Base-by-base conservation (phyloP, 2,888 invertebrate species). In the Cephus rjabovi region DNA sequence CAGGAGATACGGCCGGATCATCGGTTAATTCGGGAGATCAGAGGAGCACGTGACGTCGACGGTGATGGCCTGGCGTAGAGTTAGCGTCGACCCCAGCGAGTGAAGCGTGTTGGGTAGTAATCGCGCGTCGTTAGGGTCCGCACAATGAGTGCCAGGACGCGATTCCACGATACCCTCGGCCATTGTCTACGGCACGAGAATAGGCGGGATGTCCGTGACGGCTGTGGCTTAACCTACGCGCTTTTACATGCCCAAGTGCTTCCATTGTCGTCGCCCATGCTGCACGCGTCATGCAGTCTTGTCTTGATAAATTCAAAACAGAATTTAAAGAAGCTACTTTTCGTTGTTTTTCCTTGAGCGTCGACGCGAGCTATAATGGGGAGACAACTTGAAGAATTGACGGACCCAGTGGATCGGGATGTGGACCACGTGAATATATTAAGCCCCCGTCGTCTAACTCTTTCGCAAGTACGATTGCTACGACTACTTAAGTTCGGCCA, bases 91-190 rank as follows among this genome's bases (percentile, higher is more conserved):
- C 70, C 70, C 70, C 70, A 70, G 31, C 31, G 70, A 76, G 68
- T 37, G 69, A 35, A 75, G 34, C 74, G 70, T 75, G 37, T 34
- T 82, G 83, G 84, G 83, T 84, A 82, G 87, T 90, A 89, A 90
- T 90, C 88, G 88, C 82, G 84, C 86, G 88, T 89, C 89, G 87
- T 90, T 88, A 89, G 81, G 75, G 83, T 81, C 81, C 87, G 86
- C 85, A 89, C 89, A 90, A 89, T 89, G 89, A 89, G 89, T 89
- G 87, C 87, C 87, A 87, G 87, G 86, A 87, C 85, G 89, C 88
- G 89, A 89, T 89, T 90, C 86, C 85, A 86, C 83, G 40, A 40
- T 40, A 40, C 6, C 40, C 40, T 15, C 83, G 83, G 80, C 31
- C 71, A 71, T 71, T 71, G 71, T 71, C 33, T 71, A 81, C 80